Percentiles rank a stretch among this genome's conserved stretches.
These are phyloP conservation scores for Hofmannophila pseudospretella DNA, from an alignment of 2,888 invertebrate species.

Conservation along the genomic window DNA sequence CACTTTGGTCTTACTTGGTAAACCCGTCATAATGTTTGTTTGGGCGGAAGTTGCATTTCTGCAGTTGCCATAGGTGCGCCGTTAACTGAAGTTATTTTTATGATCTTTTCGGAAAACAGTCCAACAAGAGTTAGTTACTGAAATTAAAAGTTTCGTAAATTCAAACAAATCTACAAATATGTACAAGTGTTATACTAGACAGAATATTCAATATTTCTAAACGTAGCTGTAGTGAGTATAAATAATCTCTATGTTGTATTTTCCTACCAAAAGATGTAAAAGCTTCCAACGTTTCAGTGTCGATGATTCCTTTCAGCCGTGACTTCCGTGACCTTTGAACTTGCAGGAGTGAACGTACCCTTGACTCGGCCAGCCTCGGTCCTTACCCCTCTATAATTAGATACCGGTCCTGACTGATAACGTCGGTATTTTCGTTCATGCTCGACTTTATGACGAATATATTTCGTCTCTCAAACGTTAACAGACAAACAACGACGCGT, in stretches of 20 bases:
- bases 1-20: background rate
- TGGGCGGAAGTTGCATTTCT: background rate
- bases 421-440: conserved; percentile 43
- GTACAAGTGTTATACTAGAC: no score
- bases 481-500: background rate
- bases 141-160: no score
- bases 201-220: no score
- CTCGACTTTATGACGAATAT: conserved; percentile 13
- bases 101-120: no score
- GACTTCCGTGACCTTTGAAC: conserved; percentile 71
- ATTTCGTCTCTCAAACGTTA: conserved; percentile 2
- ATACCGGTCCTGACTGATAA: conserved; percentile 43
- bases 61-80: no score
- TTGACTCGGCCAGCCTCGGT: conserved; percentile 60
- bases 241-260: no score
- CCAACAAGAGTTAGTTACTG: no score
- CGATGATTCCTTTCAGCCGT: conserved; percentile 36
- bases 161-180: no score
- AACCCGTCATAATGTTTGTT: background rate
- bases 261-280: no score
- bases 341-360: conserved; percentile 67
- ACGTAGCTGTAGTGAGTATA: no score
- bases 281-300: background rate
- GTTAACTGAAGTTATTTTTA: no score
- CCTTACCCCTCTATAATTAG: conserved; percentile 63